Evolutionary conservation across 2,113 vertebrate species (phyloP).

Genomic region (Alexandromys fortis): DNA sequence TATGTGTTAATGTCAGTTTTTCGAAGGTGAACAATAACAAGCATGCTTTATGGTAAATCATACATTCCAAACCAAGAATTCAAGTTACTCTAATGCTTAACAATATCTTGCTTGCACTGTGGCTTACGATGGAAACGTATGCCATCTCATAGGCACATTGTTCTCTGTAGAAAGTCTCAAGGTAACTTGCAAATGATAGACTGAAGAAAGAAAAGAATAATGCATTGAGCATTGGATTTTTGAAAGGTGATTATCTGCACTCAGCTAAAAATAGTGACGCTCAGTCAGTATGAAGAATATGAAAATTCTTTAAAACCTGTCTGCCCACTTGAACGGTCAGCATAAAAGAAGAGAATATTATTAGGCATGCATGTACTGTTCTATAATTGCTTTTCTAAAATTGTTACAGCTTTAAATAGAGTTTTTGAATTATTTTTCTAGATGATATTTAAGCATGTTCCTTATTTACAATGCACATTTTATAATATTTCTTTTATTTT

Average conservation of each 20-base stretch:
- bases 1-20: not conserved
- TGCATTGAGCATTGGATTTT: not conserved
- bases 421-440: constrained; percentile 60
- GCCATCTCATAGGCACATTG: constrained; percentile 1
- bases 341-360: constrained; percentile 39
- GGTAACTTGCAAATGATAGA: constrained; percentile 51
- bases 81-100: not conserved
- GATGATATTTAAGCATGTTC: constrained; percentile 33
- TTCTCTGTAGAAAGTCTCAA: constrained; percentile 31
- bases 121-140: constrained; percentile 27
- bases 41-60: not conserved
- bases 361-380: not conserved
- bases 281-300: constrained; percentile 13
- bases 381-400: constrained; percentile 58
- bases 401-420: constrained; percentile 44
- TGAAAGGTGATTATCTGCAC: constrained; percentile 50
- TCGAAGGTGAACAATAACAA: constrained; percentile 26
- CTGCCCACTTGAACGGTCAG: constrained; percentile 23
- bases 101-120: not conserved
- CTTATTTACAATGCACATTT: constrained; percentile 25
- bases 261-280: constrained; percentile 30
- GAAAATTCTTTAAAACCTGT: constrained; percentile 53
- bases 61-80: not conserved
- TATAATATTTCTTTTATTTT: constrained; percentile 53
- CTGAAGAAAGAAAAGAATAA: constrained; percentile 15